Evolutionary conservation across 2,113 vertebrate genomes (phyloP), one percentile per base, ranked within the genome.

Genomic region (Eurystomus gularis): DNA sequence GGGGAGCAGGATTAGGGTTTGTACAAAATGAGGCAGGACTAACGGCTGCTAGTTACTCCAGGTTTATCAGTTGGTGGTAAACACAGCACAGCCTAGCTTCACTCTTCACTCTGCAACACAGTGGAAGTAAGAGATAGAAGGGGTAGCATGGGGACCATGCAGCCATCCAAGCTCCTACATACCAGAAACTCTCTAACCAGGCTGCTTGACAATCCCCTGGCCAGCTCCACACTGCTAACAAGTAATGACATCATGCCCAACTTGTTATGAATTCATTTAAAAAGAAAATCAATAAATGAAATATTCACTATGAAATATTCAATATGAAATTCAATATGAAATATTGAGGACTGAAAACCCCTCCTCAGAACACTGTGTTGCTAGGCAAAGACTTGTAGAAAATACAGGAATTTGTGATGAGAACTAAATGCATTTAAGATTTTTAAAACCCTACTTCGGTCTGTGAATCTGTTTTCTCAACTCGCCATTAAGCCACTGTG

Each of bases 281-380:
- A 64, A 80, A 48, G 0, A 14, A 52, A 78, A 49, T 31, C 64
- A 23, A n/a, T 25, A 49, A 48, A 65, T 15, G n/a, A 37, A 81
- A 62, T 12, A 21, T 35, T n/a, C n/a, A n/a, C n/a, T n/a, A n/a
- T n/a, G n/a, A n/a, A n/a, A n/a, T n/a, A n/a, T n/a, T n/a, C n/a
- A n/a, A n/a, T n/a, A n/a, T n/a, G n/a, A n/a, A n/a, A n/a, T n/a
- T n/a, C n/a, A n/a, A n/a, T n/a, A n/a, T n/a, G n/a, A n/a, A n/a
- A n/a, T 76, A 25, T n/a, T 1, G 0, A 44, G 78, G n/a, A 28
- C 0, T 65, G 58, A 55, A 62, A 69, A 57, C 15, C 1, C 0
- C 37, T 49, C 48, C 21, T 35, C 81, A 57, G 26, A 66, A 37
- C n/a, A 37, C 20, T 0, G 1, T 0, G 3, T 58, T 66, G 40